These are phyloP conservation scores for Embidobia sp. DNA, from an alignment of 2,888 invertebrate genomes.

Conservation along the genomic window DNA sequence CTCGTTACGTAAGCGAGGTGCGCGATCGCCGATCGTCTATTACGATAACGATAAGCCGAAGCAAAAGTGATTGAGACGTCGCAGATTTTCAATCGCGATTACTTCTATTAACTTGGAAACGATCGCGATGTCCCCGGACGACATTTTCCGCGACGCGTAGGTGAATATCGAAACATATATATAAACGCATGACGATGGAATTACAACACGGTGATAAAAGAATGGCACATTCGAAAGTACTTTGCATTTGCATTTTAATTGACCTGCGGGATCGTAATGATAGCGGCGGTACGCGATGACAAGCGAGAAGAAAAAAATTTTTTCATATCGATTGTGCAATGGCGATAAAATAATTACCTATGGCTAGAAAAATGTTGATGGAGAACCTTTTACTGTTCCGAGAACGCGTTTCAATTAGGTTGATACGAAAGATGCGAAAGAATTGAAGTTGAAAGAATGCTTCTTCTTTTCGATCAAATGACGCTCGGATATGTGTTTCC, in stretches of 20 bases:
- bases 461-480: too few relatives aligned
- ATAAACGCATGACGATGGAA: slow-evolving; percentile 32
- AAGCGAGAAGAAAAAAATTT: slow-evolving; percentile 19
- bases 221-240: slow-evolving; percentile 36
- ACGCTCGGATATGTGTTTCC: too few relatives aligned
- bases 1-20: slow-evolving; percentile 59
- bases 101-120: slow-evolving; percentile 21
- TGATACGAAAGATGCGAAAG: too few relatives aligned
- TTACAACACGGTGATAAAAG: slow-evolving; percentile 47
- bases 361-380: slow-evolving; percentile 5
- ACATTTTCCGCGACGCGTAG: slow-evolving; percentile 30
- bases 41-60: slow-evolving; percentile 57
- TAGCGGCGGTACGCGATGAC: slow-evolving; percentile 26
- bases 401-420: slow-evolving; percentile 14
- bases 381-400: slow-evolving; percentile 5
- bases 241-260: slow-evolving; percentile 52
- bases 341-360: slow-evolving; percentile 25
- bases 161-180: slow-evolving; percentile 45
- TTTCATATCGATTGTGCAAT: slow-evolving; percentile 39
- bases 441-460: too few relatives aligned
- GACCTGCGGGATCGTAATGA: slow-evolving; percentile 23
- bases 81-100: slow-evolving; percentile 44
- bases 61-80: slow-evolving; percentile 67
- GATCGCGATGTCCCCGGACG: slow-evolving; percentile 15
- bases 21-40: slow-evolving; percentile 49